phyloP scores from a whole-genome alignment of 2,113 vertebrate genomes.

The Syrrhaptes paradoxus region DNA sequence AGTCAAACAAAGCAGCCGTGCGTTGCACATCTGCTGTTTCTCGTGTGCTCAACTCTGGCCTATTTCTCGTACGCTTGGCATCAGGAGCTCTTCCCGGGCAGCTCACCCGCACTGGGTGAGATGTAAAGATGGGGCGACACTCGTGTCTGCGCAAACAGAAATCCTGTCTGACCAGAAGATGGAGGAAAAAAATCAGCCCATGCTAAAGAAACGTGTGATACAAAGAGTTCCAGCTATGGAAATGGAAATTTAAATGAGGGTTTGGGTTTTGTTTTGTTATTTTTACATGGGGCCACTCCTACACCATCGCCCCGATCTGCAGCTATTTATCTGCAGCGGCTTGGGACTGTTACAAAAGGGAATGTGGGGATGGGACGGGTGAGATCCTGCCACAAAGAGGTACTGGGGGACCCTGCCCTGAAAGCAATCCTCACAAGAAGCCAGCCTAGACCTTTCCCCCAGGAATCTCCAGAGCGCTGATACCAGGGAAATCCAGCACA shows the following conservation, averaged over 20 bases:
- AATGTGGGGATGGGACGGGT: neutral
- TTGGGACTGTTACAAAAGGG: neutral
- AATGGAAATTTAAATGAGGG: neutral
- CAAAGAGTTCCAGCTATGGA: neutral
- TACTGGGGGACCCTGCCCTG: neutral
- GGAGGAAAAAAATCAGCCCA: neutral
- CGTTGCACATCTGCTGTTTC: neutral
- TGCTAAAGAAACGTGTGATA: neutral
- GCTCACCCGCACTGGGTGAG: neutral
- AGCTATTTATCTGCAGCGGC: neutral
- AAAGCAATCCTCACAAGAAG: neutral
- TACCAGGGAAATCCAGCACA: neutral
- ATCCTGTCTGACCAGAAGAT: neutral
- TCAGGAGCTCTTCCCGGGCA: neutral
- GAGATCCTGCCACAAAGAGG: neutral
- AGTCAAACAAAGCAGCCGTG: neutral
- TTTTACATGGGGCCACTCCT: neutral
- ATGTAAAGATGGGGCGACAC: neutral
- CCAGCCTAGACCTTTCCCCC: accelerated
- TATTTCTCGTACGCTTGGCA: neutral
- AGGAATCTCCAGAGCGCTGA: too few species aligned
- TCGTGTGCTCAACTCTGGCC: neutral
- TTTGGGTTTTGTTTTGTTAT: neutral
- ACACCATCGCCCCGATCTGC: neutral
- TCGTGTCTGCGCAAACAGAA: neutral